phyloP scores from a whole-genome alignment of 2,888 invertebrate genomes.

The Leuctra nigra region DNA sequence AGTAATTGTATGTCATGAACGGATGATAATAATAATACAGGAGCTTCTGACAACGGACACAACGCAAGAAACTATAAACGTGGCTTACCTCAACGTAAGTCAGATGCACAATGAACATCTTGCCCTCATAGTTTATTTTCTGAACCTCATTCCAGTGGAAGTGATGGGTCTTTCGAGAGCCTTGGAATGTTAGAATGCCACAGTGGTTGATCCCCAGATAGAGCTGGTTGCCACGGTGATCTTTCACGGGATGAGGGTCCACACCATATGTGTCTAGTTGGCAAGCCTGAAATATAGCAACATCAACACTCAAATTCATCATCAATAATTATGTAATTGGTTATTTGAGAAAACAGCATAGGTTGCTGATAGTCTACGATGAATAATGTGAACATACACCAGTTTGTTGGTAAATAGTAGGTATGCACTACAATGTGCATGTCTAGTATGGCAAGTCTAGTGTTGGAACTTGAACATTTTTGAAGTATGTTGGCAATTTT shows the following conservation, averaged over 20 bases:
- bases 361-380: too few species aligned
- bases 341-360: too few species aligned
- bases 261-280: constrained; percentile 95
- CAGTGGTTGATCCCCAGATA: constrained; percentile 93
- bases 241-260: constrained; percentile 98
- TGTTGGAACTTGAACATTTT: too few species aligned
- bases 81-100: constrained; percentile 79
- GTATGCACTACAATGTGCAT: too few species aligned
- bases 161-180: constrained; percentile 86
- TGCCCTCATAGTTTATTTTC: constrained; percentile 94
- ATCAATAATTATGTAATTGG: too few species aligned
- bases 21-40: too few species aligned
- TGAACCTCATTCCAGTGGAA: constrained; percentile 95
- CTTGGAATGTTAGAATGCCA: constrained; percentile 92
- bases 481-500: too few species aligned
- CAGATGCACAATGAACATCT: constrained; percentile 95
- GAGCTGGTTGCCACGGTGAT: constrained; percentile 84
- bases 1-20: too few species aligned
- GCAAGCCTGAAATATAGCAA: constrained; percentile 49
- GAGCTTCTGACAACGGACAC: neutral
- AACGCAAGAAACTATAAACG: neutral
- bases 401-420: too few species aligned
- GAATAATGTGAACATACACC: too few species aligned
- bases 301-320: too few species aligned
- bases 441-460: too few species aligned